Percentiles rank a stretch among this genome's conserved stretches.
These are phyloP conservation scores for Clanis bilineata DNA, from an alignment of 2,888 invertebrate genomes.

Conservation along the genomic window DNA sequence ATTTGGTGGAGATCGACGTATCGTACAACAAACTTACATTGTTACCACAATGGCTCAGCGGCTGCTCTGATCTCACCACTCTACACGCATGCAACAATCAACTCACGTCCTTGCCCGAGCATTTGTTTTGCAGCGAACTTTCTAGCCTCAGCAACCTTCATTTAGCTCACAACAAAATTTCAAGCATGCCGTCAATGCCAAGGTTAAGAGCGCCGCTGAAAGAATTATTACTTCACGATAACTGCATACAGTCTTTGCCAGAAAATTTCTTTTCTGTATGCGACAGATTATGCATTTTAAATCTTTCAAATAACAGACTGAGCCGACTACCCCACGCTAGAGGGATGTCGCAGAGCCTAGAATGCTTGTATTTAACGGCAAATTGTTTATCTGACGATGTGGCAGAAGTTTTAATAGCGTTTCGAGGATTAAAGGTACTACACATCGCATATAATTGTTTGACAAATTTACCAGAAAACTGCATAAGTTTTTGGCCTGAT, in stretches of 20 bases:
- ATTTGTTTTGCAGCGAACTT: conserved; percentile 88
- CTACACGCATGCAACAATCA: conserved; percentile 89
- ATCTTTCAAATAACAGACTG: conserved; percentile 90
- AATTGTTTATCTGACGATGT: conserved; percentile 88
- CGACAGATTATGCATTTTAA: conserved; percentile 85
- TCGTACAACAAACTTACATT: conserved; percentile 89
- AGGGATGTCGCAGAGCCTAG: conserved; percentile 84
- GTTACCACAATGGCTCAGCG: conserved; percentile 89
- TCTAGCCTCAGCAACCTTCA: conserved; percentile 88
- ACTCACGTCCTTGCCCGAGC: conserved; percentile 86
- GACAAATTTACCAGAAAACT: conserved; percentile 87
- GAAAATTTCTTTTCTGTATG: conserved; percentile 88
- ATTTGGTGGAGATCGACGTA: conserved; percentile 89
- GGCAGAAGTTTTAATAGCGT: conserved; percentile 85
- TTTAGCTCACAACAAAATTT: conserved; percentile 89
- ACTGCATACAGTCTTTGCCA: conserved; percentile 88
- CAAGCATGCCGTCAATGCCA: conserved; percentile 87
- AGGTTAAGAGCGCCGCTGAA: conserved; percentile 84
- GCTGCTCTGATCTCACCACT: conserved; percentile 86
- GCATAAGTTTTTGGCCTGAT: conserved; percentile 88
- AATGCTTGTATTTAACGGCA: conserved; percentile 87
- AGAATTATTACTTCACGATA: conserved; percentile 89
- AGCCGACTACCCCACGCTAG: conserved; percentile 85
- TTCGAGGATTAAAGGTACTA: conserved; percentile 85
- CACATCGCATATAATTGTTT: conserved; percentile 91